Evolutionary conservation across 2,797 vertebrate genomes (phyloP).

Genomic region (Acridotheres tristis): DNA sequence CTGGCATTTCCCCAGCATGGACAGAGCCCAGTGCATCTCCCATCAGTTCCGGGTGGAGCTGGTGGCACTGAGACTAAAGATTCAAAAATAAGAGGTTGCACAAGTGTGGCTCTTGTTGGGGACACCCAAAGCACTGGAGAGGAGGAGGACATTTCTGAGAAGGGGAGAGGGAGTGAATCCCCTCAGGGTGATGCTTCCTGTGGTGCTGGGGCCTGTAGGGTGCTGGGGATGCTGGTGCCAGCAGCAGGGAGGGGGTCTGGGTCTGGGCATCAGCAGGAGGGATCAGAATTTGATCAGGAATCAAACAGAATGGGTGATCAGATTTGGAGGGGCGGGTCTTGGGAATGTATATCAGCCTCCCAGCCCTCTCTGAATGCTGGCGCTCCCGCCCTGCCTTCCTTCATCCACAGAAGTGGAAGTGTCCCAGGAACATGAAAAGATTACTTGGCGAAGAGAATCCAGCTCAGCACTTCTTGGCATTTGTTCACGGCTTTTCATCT

Average conservation of each 20-base stretch:
- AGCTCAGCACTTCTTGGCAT: constrained; percentile 69
- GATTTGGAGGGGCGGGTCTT: constrained; percentile 34
- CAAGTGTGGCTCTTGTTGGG: fast-evolving
- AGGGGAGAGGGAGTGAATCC: neutral
- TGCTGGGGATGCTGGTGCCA: neutral
- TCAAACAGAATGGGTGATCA: neutral
- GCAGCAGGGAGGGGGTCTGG: neutral
- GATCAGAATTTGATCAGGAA: neutral
- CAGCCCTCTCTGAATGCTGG: neutral
- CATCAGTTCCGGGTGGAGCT: neutral
- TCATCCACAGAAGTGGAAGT: constrained; percentile 37
- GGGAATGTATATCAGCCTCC: constrained; percentile 2
- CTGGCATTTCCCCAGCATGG: neutral
- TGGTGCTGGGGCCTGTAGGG: neutral
- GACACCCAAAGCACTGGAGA: neutral
- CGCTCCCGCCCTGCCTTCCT: constrained; percentile 26
- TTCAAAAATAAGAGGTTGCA: neutral
- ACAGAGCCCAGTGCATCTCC: neutral
- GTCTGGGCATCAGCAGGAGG: neutral
- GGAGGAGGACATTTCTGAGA: neutral
- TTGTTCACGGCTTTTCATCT: constrained; percentile 65
- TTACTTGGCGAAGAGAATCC: constrained; percentile 59
- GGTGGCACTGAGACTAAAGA: fast-evolving
- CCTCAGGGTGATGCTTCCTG: neutral
- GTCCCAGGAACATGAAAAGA: constrained; percentile 67